These are phyloP conservation scores for Palythoa caribaeorum DNA, from an alignment of 92 coral and sea anemone genomes.

Conservation along the genomic window DNA sequence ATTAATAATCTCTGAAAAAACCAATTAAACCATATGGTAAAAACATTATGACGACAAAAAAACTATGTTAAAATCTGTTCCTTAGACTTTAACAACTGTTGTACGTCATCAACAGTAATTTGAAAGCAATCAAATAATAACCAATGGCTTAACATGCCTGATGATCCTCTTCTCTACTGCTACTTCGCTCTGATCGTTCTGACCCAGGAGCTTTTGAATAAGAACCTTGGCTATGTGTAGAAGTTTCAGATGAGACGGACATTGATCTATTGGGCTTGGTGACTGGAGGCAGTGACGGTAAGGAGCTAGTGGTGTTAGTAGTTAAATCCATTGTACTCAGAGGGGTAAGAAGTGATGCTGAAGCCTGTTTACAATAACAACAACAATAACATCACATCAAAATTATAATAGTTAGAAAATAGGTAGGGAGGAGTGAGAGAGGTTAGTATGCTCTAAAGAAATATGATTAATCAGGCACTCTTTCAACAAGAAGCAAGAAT, in stretches of 20 bases:
- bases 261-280: conserved; percentile 87
- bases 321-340: conserved; percentile 38
- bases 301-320: conserved; percentile 35
- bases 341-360: conserved; percentile 38
- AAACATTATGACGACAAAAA: background rate
- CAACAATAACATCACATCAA: background rate
- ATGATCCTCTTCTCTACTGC: conserved; percentile 94
- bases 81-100: too few species aligned
- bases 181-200: conserved; percentile 93
- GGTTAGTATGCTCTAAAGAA: background rate
- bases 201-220: conserved; percentile 99
- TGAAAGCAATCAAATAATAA: background rate
- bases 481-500: background rate
- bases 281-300: conserved; percentile 48
- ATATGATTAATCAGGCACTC: background rate
- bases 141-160: conserved; percentile 60
- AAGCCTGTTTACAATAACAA: conserved; percentile 8
- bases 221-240: conserved; percentile 78
- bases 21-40: background rate
- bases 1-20: background rate
- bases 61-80: background rate
- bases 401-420: too few species aligned
- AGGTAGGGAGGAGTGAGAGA: background rate
- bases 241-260: conserved; percentile 92
- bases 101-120: background rate